Conservation (phyloP, 30 jellyfish, hydroid and myxozoan species). For the Mastigias papua region DNA sequence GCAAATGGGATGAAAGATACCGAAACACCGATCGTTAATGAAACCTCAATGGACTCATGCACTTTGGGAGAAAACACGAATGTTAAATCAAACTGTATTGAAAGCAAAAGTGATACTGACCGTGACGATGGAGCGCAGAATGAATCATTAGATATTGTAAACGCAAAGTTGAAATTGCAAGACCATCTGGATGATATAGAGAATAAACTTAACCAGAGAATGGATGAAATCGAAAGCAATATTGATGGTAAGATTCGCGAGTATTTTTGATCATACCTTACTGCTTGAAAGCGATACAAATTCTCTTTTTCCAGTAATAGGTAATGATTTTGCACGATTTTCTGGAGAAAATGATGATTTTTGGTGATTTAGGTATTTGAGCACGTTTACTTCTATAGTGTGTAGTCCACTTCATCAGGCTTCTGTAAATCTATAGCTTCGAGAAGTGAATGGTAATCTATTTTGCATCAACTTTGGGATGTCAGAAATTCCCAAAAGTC, state of each 20-base stretch:
- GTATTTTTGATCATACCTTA: too few species aligned
- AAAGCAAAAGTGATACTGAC: neutral
- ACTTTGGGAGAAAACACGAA: neutral
- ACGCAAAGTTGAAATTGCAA: constrained; percentile 35
- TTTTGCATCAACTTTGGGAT: too few species aligned
- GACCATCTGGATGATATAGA: constrained; percentile 58
- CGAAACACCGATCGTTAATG: neutral
- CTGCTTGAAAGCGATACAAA: too few species aligned
- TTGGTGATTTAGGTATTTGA: too few species aligned
- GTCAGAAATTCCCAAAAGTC: too few species aligned
- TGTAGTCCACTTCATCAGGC: too few species aligned
- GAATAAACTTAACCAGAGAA: constrained; percentile 26
- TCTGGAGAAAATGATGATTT: too few species aligned
- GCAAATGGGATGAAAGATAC: neutral
- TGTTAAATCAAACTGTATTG: neutral
- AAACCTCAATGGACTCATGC: neutral
- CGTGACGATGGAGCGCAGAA: neutral
- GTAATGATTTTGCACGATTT: too few species aligned
- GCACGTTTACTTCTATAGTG: too few species aligned
- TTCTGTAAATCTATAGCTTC: too few species aligned
- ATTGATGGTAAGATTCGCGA: constrained; percentile 50
- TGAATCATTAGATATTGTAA: neutral
- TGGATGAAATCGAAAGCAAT: constrained; percentile 64
- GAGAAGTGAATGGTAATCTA: too few species aligned
- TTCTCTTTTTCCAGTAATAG: too few species aligned